Conservation (phyloP, 2,888 invertebrate species). For the Apeira syringaria region DNA sequence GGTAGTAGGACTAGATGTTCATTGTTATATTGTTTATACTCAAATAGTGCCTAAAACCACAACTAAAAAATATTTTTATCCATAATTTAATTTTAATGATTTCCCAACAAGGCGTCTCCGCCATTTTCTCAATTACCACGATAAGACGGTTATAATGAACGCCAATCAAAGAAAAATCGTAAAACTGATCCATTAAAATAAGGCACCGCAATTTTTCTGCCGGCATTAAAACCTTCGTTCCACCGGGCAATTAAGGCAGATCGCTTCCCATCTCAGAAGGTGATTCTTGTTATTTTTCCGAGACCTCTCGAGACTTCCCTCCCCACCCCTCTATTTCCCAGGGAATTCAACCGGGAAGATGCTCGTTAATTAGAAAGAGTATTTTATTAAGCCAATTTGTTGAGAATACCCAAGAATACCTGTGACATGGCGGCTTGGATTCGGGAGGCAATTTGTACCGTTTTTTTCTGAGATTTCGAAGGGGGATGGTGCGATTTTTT, state of each 20-base stretch:
- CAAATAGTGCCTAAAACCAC: too few relatives aligned
- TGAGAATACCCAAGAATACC: conserved; percentile 74
- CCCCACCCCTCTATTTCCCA: conserved; percentile 30
- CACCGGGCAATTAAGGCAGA: conserved; percentile 60
- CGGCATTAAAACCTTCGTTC: conserved; percentile 20
- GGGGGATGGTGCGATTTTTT: conserved; percentile 36
- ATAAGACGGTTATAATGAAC: conserved; percentile 4
- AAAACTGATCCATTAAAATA: conserved; percentile 26
- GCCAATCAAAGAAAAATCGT: conserved; percentile 13
- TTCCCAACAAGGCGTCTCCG: not conserved
- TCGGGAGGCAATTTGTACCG: conserved; percentile 35
- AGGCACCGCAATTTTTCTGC: conserved; percentile 22
- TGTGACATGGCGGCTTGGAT: conserved; percentile 37
- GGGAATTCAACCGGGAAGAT: conserved; percentile 30
- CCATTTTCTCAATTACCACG: not conserved
- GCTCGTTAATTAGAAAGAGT: conserved; percentile 74
- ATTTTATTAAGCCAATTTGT: conserved; percentile 81
- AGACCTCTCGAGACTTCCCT: conserved; percentile 30
- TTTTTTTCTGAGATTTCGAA: conserved; percentile 38
- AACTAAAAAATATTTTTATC: too few relatives aligned
- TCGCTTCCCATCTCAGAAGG: conserved; percentile 71
- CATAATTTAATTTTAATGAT: conserved; percentile 2
- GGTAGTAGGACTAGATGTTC: too few relatives aligned
- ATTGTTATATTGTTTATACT: too few relatives aligned
- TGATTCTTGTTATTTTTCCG: conserved; percentile 74